Evolutionary conservation across 1,140 invertebrate genomes (phyloP), one percentile per base, ranked within the genome.

Genomic region (Cyphomyrmex costatus): DNA sequence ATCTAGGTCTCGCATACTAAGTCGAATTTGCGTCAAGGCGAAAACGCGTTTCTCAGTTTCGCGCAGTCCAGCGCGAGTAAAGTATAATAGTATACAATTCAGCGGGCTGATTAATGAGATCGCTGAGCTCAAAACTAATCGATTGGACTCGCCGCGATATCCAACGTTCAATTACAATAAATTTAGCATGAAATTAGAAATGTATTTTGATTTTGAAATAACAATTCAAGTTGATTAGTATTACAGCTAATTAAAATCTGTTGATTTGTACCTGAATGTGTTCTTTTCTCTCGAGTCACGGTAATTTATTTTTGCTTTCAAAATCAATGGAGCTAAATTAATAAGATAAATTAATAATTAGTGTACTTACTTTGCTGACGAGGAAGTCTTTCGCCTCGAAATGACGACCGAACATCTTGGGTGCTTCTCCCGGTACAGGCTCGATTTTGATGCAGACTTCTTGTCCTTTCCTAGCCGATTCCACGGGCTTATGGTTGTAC

Each of bases 381-480:
- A 99, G 96, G 91, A 99, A 96, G 95, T 99, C 99, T 33, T 97
- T 99, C 90, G 98, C 97, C 92, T 99, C 99, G 95, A 99, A 99
- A 95, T 99, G 99, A 86, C 99, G 96, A 0, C 99, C 99, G 95
- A 98, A 99, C 97, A 99, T 98, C 96, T 99, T 99, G 1, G 99
- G 99, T 42, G 99, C 97, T 95, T 99, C 99, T 0, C 99, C 99
- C 19, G 98, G 97, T 53, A 98, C 97, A 4, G 99, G 97, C 89
- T 99, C 99, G 88, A 99, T 99, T 96, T 99, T 99, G 86, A 99
- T 97, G 95, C 99, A 99, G 12, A 99, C 98, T 95, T 99, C 99
- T 95, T 99, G 98, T 3, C 99, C 99, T 95, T 99, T 99, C 73
- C 98, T 96, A 0, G 99, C 99, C 10, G 96, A 96, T 73, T 99